phyloP scores from a whole-genome alignment of 2,113 vertebrate species.

The Caloenas nicobarica region DNA sequence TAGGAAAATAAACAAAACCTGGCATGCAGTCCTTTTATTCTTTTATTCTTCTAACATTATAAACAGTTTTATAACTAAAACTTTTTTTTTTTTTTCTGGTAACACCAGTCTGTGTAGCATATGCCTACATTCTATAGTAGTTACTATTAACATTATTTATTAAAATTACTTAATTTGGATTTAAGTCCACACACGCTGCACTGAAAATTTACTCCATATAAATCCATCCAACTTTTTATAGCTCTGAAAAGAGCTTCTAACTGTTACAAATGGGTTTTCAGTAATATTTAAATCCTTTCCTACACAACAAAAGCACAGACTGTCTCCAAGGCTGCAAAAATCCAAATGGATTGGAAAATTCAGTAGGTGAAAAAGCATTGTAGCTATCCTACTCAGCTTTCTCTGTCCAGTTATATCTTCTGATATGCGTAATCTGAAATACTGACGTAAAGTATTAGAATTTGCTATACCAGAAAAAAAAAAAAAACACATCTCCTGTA shows the following conservation, averaged over 20 bases:
- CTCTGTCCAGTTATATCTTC: background rate
- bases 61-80: background rate
- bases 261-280: conserved; percentile 55
- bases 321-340: background rate
- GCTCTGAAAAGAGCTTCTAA: background rate
- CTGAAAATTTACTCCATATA: background rate
- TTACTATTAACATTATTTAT: background rate
- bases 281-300: conserved; percentile 55
- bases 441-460: background rate
- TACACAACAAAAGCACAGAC: background rate
- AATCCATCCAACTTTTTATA: background rate
- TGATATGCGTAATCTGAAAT: conserved; percentile 7
- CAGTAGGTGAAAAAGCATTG: background rate
- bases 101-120: background rate
- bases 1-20: background rate
- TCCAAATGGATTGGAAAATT: background rate
- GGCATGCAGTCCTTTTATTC: background rate
- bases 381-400: background rate
- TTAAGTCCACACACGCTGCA: background rate
- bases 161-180: background rate
- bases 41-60: background rate
- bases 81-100: background rate
- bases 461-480: background rate
- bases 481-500: background rate
- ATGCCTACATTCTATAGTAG: background rate